These are phyloP conservation scores for Troglohyphantes excavatus DNA, from an alignment of 2,888 invertebrate species.

Conservation along the genomic window DNA sequence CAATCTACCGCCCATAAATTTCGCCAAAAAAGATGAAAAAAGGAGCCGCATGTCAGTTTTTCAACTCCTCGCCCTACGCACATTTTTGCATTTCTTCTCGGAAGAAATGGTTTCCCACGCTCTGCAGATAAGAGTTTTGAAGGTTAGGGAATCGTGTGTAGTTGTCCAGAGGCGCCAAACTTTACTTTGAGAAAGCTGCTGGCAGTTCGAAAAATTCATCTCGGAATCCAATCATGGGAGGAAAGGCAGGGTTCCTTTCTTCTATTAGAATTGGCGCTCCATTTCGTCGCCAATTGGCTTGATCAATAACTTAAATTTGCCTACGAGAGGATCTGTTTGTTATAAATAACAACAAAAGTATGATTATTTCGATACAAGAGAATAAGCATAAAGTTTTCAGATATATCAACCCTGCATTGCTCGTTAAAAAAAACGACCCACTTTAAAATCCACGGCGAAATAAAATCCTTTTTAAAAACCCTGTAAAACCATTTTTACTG, in stretches of 20 bases:
- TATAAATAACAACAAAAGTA: no score
- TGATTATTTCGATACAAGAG: no score
- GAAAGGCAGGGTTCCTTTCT: slow-evolving; percentile 20
- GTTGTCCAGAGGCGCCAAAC: slow-evolving; percentile 58
- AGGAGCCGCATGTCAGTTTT: slow-evolving; percentile 53
- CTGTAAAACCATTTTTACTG: slow-evolving; percentile 12
- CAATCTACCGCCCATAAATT: slow-evolving; percentile 64
- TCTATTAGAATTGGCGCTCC: slow-evolving; percentile 1
- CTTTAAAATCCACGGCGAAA: no score
- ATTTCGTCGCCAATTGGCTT: slow-evolving; percentile 32
- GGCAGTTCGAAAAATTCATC: slow-evolving; percentile 61
- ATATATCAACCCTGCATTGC: no score
- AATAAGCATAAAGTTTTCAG: no score
- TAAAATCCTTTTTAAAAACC: no score
- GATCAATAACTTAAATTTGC: background rate
- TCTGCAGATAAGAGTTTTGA: slow-evolving; percentile 41
- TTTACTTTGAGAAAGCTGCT: slow-evolving; percentile 35
- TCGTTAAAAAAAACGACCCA: background rate
- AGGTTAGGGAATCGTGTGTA: slow-evolving; percentile 2
- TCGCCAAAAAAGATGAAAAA: slow-evolving; percentile 32
- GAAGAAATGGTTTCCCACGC: slow-evolving; percentile 62
- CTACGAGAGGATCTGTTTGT: background rate
- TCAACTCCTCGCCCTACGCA: slow-evolving; percentile 44
- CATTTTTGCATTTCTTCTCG: slow-evolving; percentile 54
- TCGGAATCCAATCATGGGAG: slow-evolving; percentile 58